phyloP scores from a whole-genome alignment of 2,113 vertebrate species.

The Deroptyus accipitrinus region DNA sequence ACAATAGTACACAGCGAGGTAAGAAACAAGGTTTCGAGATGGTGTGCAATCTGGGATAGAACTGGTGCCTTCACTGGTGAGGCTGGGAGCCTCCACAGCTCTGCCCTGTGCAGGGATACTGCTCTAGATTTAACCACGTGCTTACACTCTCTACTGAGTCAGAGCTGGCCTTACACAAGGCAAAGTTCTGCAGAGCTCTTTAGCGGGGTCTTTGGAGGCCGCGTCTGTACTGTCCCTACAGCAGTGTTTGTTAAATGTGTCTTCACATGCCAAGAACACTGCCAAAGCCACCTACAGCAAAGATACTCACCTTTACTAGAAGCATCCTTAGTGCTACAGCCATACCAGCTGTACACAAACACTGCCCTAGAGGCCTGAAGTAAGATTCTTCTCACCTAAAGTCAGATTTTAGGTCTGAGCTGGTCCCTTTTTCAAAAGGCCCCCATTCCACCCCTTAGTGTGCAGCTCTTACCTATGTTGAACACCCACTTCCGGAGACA shows the following conservation, averaged over 20 bases:
- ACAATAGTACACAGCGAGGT: accelerated
- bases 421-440: background rate
- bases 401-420: background rate
- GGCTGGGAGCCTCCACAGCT: background rate
- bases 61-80: background rate
- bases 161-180: background rate
- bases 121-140: background rate
- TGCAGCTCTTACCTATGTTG: background rate
- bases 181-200: background rate
- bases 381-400: background rate
- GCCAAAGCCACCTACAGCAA: background rate
- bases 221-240: background rate
- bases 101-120: background rate
- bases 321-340: background rate
- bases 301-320: background rate
- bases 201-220: background rate
- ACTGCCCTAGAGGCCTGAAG: background rate
- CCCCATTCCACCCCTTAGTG: background rate
- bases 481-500: background rate
- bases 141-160: background rate
- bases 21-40: background rate
- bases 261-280: background rate
- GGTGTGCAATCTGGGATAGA: background rate
- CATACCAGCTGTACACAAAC: background rate
- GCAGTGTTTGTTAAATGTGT: background rate